Conservation (phyloP, 2,113 vertebrate species). For the Puntigrus tetrazona region DNA sequence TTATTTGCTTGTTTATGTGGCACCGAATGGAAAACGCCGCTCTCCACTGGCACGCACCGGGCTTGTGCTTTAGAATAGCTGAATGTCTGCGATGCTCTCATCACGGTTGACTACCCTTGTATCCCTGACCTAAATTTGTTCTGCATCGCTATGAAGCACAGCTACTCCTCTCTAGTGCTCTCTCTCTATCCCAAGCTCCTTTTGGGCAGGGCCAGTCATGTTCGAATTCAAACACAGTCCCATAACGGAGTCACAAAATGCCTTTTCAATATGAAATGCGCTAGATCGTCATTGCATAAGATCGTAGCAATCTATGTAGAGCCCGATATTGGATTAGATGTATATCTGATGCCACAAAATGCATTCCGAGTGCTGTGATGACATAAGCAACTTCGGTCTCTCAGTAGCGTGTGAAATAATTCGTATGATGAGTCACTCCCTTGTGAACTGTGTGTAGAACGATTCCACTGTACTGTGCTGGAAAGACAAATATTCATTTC, state of each 20-base stretch:
- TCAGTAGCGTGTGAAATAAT: background rate
- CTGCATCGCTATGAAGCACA: constrained; percentile 28
- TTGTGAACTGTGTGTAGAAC: constrained; percentile 10
- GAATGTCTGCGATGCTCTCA: constrained; percentile 62
- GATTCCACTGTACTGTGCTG: background rate
- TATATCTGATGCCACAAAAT: constrained; percentile 3
- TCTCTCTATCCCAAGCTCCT: constrained; percentile 32
- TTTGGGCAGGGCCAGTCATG: constrained; percentile 31
- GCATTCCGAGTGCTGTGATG: background rate
- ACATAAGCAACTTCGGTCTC: background rate
- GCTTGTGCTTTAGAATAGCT: constrained; percentile 18
- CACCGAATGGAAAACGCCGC: background rate
- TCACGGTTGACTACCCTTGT: constrained; percentile 67
- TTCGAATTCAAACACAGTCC: background rate
- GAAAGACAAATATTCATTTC: background rate
- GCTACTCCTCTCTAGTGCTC: constrained; percentile 36
- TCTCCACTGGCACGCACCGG: background rate
- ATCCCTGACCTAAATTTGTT: constrained; percentile 75
- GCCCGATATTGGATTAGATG: background rate
- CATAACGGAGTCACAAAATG: background rate
- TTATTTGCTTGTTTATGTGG: constrained; percentile 29
- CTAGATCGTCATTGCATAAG: background rate
- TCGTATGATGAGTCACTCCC: constrained; percentile 7
- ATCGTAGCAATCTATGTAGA: background rate
- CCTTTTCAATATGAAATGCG: background rate